These are phyloP conservation scores for Bombus pyrosoma DNA, from an alignment of 1,140 invertebrate genomes.

Conservation along the genomic window DNA sequence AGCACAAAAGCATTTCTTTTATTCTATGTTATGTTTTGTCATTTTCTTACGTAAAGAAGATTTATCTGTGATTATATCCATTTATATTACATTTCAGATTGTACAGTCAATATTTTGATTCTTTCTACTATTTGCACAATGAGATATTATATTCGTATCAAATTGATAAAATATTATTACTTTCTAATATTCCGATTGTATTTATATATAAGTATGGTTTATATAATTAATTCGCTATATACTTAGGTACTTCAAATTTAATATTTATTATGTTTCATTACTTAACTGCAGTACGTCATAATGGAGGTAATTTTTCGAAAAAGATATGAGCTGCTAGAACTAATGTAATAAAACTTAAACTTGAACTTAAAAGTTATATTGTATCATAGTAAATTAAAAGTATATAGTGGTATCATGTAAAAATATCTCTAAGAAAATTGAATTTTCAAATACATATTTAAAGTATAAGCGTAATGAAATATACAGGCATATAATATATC, in stretches of 20 bases:
- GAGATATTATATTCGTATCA: conserved; percentile 8
- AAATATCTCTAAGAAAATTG: neutral
- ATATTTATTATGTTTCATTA: conserved; percentile 70
- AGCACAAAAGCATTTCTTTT: conserved; percentile 26
- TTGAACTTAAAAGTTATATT: neutral
- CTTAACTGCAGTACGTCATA: conserved; percentile 73
- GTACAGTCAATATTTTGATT: neutral
- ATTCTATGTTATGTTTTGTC: neutral
- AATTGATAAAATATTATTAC: conserved; percentile 9
- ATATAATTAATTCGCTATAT: neutral
- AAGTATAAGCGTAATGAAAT: neutral
- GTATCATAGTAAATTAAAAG: neutral
- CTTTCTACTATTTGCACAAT: neutral
- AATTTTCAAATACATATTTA: neutral
- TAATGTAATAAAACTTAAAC: conserved; percentile 22
- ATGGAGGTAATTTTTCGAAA: conserved; percentile 74
- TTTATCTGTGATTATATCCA: conserved; percentile 6
- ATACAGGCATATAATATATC: conserved; percentile 7
- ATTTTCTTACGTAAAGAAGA: neutral
- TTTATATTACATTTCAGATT: conserved; percentile 2
- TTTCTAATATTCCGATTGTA: neutral
- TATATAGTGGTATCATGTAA: neutral
- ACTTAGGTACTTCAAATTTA: conserved; percentile 26
- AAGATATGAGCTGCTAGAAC: conserved; percentile 7
- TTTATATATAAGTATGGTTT: conserved; percentile 11